Conservation (phyloP, 2,888 invertebrate genomes). For the Erebia epiphron region DNA sequence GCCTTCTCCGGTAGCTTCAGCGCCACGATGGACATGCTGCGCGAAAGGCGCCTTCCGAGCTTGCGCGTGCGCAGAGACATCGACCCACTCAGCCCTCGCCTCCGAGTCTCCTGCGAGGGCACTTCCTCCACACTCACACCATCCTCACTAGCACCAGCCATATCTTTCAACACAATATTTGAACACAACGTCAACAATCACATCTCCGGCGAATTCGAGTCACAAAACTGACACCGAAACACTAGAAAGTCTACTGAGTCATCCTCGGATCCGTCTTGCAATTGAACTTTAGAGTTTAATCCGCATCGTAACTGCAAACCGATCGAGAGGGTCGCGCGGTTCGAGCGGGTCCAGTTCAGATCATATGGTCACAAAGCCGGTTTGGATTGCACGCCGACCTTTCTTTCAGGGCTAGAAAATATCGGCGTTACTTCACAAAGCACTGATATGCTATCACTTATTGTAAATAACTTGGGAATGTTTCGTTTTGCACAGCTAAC, state of each 20-base stretch:
- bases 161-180: conserved; percentile 56
- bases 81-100: conserved; percentile 73
- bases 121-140: conserved; percentile 60
- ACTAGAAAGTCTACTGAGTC: conserved; percentile 67
- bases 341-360: conserved; percentile 53
- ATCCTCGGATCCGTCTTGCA: conserved; percentile 54
- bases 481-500: conserved; percentile 56
- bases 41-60: conserved; percentile 78
- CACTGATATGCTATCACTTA: conserved; percentile 21
- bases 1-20: conserved; percentile 83
- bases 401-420: conserved; percentile 37
- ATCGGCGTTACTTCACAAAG: conserved; percentile 20
- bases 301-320: conserved; percentile 65
- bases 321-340: conserved; percentile 58
- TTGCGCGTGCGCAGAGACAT: conserved; percentile 78
- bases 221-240: conserved; percentile 60
- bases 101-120: conserved; percentile 54
- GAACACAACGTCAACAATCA: conserved; percentile 64
- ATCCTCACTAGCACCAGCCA: conserved; percentile 76
- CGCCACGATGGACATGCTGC: conserved; percentile 82
- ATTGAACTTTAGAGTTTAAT: conserved; percentile 65
- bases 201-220: conserved; percentile 65
- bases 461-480: conserved; percentile 46
- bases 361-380: conserved; percentile 74
- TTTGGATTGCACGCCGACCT: conserved; percentile 49